These are phyloP conservation scores for Micromys minutus DNA, from an alignment of 2,113 vertebrate genomes.

Conservation along the genomic window DNA sequence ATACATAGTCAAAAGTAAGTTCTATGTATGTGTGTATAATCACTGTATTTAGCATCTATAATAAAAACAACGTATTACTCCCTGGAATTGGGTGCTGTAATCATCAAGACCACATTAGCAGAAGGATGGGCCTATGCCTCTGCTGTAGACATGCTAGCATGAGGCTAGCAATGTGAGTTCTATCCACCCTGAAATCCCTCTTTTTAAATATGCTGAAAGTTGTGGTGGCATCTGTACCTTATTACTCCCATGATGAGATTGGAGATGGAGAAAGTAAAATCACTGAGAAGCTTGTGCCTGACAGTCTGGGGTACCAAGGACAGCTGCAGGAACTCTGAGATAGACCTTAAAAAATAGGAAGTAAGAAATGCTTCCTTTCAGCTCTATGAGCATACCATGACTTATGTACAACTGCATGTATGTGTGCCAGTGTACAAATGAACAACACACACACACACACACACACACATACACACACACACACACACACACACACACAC, in stretches of 20 bases:
- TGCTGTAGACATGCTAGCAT: too few relatives aligned
- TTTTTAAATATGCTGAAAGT: too few relatives aligned
- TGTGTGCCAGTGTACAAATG: too few relatives aligned
- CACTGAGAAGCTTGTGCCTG: not conserved
- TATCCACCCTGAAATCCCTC: rapidly evolving
- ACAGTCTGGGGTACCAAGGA: not conserved
- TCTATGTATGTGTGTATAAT: not conserved
- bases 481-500: too few relatives aligned
- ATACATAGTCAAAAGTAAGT: not conserved
- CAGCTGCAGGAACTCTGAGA: not conserved
- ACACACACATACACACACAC: too few relatives aligned
- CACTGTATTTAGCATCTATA: not conserved
- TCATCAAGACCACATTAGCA: not conserved
- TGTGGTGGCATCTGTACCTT: too few relatives aligned
- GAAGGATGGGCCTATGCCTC: not conserved
- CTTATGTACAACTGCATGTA: not conserved
- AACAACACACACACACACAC: too few relatives aligned
- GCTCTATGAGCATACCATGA: too few relatives aligned
- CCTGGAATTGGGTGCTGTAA: not conserved
- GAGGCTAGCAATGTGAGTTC: too few relatives aligned
- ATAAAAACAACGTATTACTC: not conserved
- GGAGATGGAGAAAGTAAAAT: not conserved
- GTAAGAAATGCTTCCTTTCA: not conserved
- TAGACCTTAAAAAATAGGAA: too few relatives aligned
- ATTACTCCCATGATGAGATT: not conserved